These are phyloP conservation scores for Buphagus erythrorhynchus DNA, from an alignment of 2,797 vertebrate species.

Conservation along the genomic window DNA sequence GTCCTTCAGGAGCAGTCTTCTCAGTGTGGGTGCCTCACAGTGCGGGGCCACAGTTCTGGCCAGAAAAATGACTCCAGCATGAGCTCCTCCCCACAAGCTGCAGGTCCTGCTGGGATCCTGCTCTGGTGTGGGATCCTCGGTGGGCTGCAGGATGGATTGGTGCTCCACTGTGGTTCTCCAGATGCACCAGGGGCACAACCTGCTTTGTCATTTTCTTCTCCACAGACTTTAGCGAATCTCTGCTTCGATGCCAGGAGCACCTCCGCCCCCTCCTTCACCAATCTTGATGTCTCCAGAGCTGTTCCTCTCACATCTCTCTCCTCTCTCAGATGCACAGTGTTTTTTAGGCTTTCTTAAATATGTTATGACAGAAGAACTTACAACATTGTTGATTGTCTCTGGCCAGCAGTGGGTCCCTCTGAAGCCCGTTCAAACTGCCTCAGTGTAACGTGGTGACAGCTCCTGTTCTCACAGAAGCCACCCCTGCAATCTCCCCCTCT, in stretches of 20 bases:
- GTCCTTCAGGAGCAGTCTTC: neutral
- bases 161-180: accelerated
- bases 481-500: neutral
- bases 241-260: accelerated
- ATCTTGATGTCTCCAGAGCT: neutral
- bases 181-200: accelerated
- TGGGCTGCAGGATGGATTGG: neutral
- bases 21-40: accelerated
- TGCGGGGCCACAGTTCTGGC: accelerated
- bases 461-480: neutral
- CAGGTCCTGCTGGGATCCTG: neutral
- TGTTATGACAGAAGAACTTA: neutral
- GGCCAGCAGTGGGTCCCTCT: neutral
- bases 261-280: no score
- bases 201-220: neutral
- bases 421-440: accelerated
- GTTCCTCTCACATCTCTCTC: neutral
- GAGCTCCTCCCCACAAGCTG: neutral
- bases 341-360: neutral
- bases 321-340: neutral
- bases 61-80: neutral
- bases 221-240: neutral
- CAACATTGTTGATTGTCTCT: accelerated
- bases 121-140: neutral
- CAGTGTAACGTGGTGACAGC: accelerated